Evolutionary conservation across 2,888 invertebrate genomes (phyloP), one percentile per base, ranked within the genome.

Genomic region (Scaptomyza reducta): DNA sequence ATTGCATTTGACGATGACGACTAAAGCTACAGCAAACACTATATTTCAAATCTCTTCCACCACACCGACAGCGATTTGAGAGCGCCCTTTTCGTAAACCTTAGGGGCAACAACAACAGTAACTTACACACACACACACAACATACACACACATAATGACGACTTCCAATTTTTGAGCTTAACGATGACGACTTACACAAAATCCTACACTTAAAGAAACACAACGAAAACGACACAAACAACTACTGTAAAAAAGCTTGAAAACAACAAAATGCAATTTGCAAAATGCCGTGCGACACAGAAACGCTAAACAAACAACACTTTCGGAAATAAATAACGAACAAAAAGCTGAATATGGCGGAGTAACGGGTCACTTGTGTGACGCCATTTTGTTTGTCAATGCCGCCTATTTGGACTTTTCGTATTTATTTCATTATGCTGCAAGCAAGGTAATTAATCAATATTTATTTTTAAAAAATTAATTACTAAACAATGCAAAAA

Each of bases 1-100:
- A 94, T 94, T 91, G 93, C 94, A 80, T 94, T 94, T 93, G 93
- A 94, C 74, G 90, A 90, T 58, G 85, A 84, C 77, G 84, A 84
- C 74, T 73, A 59, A 73, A 62, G 60, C 69, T 63, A 75, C 61
- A 58, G 38, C 46, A 46, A 58, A 3, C 40, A 58, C 41, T 50
- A 27, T n/a, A n/a, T 38, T 31, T 64, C 35, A 42, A 64, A 64
- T 64, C 65, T 22, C 42, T 51, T 44, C 9, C 22, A 63, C 33
- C 38, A 68, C 68, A 73, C 50, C 14, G 45, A 59, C 40, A 58
- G 51, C 44, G 63, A 73, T 53, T 57, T 54, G 46, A 75, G 10
- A 29, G 29, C 27, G 53, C 54, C 64, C 65, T 42, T 41, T 54
- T 60, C 42, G 77, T 72, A 61, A 72, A 49, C 77, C 73, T 41